Evolutionary conservation across 1,140 invertebrate species (phyloP).

Genomic region (Dysdera silvatica): DNA sequence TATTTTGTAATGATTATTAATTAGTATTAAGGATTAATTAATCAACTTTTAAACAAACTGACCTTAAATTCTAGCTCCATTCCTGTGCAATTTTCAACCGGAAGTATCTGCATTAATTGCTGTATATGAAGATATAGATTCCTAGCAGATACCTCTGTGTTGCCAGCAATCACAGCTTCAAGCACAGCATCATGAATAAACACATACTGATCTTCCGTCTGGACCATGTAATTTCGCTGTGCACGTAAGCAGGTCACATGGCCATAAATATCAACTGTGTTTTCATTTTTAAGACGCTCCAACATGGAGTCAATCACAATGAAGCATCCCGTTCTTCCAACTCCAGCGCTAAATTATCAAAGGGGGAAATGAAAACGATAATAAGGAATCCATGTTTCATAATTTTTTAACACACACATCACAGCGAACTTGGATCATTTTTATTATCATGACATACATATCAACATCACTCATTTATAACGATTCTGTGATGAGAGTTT

Average conservation of each 20-base stretch:
- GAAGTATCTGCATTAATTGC: slow-evolving; percentile 58
- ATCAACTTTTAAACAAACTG: slow-evolving; percentile 4
- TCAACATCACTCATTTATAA: too few species aligned
- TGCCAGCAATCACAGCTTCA: slow-evolving; percentile 91
- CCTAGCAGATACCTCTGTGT: slow-evolving; percentile 84
- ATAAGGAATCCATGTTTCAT: too few species aligned
- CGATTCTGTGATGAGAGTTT: too few species aligned
- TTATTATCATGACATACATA: too few species aligned
- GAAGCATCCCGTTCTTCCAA: slow-evolving; percentile 90
- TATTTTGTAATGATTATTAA: not conserved
- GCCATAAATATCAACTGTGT: slow-evolving; percentile 96
- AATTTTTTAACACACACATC: too few species aligned
- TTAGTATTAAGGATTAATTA: not conserved
- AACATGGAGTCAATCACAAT: slow-evolving; percentile 98
- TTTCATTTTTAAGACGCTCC: slow-evolving; percentile 86
- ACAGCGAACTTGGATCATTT: too few species aligned
- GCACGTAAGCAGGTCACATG: slow-evolving; percentile 94
- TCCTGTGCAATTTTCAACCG: slow-evolving; percentile 78
- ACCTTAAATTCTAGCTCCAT: slow-evolving; percentile 98
- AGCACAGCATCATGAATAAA: slow-evolving; percentile 97
- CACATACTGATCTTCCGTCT: slow-evolving; percentile 99
- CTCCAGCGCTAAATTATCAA: slow-evolving; percentile 27
- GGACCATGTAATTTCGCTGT: slow-evolving; percentile 93
- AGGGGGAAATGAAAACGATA: too few species aligned
- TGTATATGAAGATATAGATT: slow-evolving; percentile 91